Evolutionary conservation across 2,888 invertebrate genomes (phyloP), one percentile per base, ranked within the genome.

Genomic region (Drosophila atroscutellata): DNA sequence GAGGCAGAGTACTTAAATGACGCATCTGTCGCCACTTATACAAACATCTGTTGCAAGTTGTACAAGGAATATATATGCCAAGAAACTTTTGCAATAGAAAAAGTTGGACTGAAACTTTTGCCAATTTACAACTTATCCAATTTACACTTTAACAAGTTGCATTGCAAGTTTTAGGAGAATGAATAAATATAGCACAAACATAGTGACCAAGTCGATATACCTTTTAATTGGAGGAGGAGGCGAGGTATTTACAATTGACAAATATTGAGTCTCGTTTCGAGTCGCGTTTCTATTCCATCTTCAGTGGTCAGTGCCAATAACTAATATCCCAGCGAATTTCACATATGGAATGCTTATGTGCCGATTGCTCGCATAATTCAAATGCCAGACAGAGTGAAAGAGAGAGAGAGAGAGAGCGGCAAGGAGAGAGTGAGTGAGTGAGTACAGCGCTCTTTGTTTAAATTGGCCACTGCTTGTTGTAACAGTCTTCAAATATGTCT

Each of bases 311-410:
- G 59, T 60, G 49, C 13, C 63, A 57, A 77, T 55, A 62, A 54
- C 42, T 49, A 18, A 39, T 73, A 49, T 59, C 34, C 45, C 56
- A 39, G 26, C 1, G 52, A 59, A 58, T 61, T 62, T 72, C 49
- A 42, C 55, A 56, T 62, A 59, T 56, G 58, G 39, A 36, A 26
- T 50, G 52, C 24, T 32, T 61, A 28, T 50, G 24, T 49, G 61
- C 49, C 34, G 30, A 20, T 57, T 26, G 47, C 26, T 3, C 58
- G 39, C 77, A 75, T 75, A 77, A 77, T 72, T 65, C 54, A 49
- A 62, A 54, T 49, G 62, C 51, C 59, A 75, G 72, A 62, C 77
- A n/a, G 54, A 49, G 20, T 26, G 32, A 68, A 13, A 57, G 37
- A 39, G 42, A 26, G 7, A 15, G 18, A 13, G 42, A 36, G 39